Percentiles rank a stretch among this genome's conserved stretches.
phyloP scores from a whole-genome alignment of 2,888 invertebrate species.

The Dyspetes luteomarginatus region DNA sequence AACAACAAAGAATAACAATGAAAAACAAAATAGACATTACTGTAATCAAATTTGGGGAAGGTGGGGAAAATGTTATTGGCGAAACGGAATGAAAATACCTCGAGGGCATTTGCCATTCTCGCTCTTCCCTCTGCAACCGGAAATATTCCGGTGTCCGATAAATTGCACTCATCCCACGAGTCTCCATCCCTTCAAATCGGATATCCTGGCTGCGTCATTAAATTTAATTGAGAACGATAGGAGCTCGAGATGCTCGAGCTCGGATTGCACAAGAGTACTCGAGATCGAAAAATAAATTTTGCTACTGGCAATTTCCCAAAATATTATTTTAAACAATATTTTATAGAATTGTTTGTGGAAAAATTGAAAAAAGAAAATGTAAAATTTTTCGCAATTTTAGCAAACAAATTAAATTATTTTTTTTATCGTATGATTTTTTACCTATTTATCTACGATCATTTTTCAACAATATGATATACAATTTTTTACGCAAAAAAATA shows the following conservation, averaged over 20 bases:
- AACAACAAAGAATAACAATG: too few species aligned
- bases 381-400: too few species aligned
- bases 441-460: too few species aligned
- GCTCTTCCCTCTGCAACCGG: background rate
- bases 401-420: too few species aligned
- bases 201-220: conserved; percentile 39
- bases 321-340: background rate
- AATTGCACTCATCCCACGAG: conserved; percentile 22
- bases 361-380: too few species aligned
- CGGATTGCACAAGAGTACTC: background rate
- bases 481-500: too few species aligned
- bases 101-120: conserved; percentile 2
- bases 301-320: background rate
- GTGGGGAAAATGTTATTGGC: too few species aligned
- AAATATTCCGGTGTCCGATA: conserved; percentile 29
- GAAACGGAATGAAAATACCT: too few species aligned
- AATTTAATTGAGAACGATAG: conserved; percentile 44
- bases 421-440: too few species aligned
- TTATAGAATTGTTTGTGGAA: background rate
- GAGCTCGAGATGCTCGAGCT: background rate
- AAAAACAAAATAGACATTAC: too few species aligned
- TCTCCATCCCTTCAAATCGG: conserved; percentile 24
- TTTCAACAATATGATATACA: too few species aligned
- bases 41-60: too few species aligned
- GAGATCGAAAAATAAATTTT: background rate